Evolutionary conservation across 2,888 invertebrate genomes (phyloP).

Genomic region (Anaspis maculata): DNA sequence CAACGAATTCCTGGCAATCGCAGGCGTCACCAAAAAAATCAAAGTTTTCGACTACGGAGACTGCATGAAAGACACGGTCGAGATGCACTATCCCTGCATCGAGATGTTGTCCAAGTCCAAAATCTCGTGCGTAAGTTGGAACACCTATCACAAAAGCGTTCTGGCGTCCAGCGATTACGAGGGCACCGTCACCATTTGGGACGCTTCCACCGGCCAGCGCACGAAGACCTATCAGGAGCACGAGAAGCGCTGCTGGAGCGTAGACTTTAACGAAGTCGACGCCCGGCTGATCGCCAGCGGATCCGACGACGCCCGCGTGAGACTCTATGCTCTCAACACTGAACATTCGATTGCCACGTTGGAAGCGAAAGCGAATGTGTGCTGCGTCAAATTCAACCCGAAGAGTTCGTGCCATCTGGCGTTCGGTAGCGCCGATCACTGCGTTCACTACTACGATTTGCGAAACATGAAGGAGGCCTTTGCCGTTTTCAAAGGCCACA

Average conservation of each 20-base stretch:
- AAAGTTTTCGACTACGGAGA: slow-evolving; percentile 87
- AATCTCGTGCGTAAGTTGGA: slow-evolving; percentile 93
- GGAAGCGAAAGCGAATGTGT: slow-evolving; percentile 91
- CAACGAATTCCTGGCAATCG: slow-evolving; percentile 91
- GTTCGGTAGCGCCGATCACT: slow-evolving; percentile 95
- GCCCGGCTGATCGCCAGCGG: slow-evolving; percentile 85
- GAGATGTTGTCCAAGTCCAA: slow-evolving; percentile 90
- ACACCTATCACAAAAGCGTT: slow-evolving; percentile 78
- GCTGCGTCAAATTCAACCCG: slow-evolving; percentile 88
- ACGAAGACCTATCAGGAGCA: slow-evolving; percentile 79
- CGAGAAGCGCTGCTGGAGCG: slow-evolving; percentile 93
- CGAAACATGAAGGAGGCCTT: slow-evolving; percentile 74
- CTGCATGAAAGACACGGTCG: slow-evolving; percentile 77
- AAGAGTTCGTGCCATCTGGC: slow-evolving; percentile 79
- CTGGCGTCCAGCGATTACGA: slow-evolving; percentile 92
- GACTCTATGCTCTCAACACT: slow-evolving; percentile 83
- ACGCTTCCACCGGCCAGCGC: slow-evolving; percentile 68
- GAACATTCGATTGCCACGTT: slow-evolving; percentile 81
- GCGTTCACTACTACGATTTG: slow-evolving; percentile 92
- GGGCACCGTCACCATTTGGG: slow-evolving; percentile 90
- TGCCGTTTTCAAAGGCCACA: slow-evolving; percentile 74
- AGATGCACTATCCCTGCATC: slow-evolving; percentile 84
- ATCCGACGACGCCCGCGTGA: slow-evolving; percentile 87
- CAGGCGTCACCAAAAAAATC: slow-evolving; percentile 89
- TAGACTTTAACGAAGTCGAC: slow-evolving; percentile 89